Evolutionary conservation across 2,888 invertebrate species (phyloP).

Genomic region (Diarsia dahlii): DNA sequence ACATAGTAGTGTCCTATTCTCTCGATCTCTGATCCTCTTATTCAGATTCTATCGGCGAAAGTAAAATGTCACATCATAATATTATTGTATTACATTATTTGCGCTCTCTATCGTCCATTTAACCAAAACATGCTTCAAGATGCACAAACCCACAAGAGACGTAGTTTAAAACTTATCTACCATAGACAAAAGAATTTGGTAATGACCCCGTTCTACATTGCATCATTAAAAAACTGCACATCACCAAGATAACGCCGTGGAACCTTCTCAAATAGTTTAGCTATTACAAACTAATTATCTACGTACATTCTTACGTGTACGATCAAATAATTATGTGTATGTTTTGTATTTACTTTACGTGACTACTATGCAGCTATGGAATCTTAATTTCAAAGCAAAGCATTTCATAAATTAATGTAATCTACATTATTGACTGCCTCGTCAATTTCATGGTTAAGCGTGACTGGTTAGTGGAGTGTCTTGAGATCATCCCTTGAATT

Average conservation of each 20-base stretch:
- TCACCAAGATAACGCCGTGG: constrained; percentile 22
- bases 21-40: neutral
- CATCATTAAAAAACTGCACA: constrained; percentile 43
- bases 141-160: neutral
- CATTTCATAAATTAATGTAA: neutral
- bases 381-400: constrained; percentile 3
- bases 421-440: neutral
- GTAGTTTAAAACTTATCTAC: constrained; percentile 5
- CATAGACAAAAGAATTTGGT: constrained; percentile 38
- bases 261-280: constrained; percentile 36
- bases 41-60: neutral
- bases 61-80: neutral
- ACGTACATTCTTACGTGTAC: constrained; percentile 19
- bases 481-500: neutral
- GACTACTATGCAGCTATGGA: constrained; percentile 24
- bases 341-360: constrained; percentile 40
- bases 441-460: neutral
- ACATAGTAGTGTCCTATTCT: too few relatives aligned
- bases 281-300: constrained; percentile 60
- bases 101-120: neutral
- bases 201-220: constrained; percentile 30
- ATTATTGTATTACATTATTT: neutral
- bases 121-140: neutral
- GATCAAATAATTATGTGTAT: constrained; percentile 35
- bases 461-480: neutral